phyloP scores from a whole-genome alignment of 2,888 invertebrate species.

The Cepaea hortensis region DNA sequence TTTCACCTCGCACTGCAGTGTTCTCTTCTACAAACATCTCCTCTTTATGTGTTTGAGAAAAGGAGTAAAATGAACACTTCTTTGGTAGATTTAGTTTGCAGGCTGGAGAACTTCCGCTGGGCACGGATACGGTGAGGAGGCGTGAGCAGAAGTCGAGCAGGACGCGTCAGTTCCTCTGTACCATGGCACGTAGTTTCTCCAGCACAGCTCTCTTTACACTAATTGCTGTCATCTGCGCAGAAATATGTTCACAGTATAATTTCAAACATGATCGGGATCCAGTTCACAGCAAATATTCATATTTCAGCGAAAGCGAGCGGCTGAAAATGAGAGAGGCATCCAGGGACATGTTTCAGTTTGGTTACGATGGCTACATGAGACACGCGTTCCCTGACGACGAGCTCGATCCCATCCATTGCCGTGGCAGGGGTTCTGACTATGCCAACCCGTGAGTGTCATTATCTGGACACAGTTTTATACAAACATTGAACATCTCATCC shows the following conservation, averaged over 20 bases:
- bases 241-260: conserved; percentile 29
- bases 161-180: not conserved
- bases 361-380: conserved; percentile 81
- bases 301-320: conserved; percentile 72
- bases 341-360: conserved; percentile 80
- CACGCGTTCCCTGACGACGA: conserved; percentile 82
- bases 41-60: not conserved
- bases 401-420: conserved; percentile 81
- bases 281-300: conserved; percentile 70
- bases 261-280: conserved; percentile 54
- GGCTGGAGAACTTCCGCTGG: not conserved
- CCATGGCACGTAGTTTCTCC: not conserved
- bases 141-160: not conserved
- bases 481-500: no score
- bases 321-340: conserved; percentile 74
- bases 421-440: conserved; percentile 81
- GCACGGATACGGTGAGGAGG: not conserved
- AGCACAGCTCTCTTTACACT: not conserved
- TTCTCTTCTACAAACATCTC: not conserved
- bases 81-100: not conserved
- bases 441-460: conserved; percentile 79
- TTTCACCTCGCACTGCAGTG: not conserved
- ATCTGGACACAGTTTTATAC: not conserved
- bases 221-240: not conserved
- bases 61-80: not conserved